Evolutionary conservation across 2,888 invertebrate genomes (phyloP).

Genomic region (Acleris laterana): DNA sequence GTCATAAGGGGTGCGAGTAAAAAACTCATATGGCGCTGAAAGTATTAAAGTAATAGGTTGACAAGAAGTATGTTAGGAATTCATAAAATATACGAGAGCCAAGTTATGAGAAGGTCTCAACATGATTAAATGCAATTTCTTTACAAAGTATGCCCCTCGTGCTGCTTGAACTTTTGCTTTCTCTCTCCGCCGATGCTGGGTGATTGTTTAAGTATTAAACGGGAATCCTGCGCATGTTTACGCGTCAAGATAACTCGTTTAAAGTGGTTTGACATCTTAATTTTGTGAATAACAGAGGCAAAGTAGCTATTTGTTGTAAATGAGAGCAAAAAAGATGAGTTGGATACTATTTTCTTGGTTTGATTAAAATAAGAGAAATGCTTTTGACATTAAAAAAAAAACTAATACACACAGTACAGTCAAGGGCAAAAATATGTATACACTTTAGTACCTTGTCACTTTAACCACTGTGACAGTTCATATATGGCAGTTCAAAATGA

Average conservation of each 20-base stretch:
- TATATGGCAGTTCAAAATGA: too few species aligned
- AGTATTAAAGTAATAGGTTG: constrained; percentile 77
- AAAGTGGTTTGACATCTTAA: too few species aligned
- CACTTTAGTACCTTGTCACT: too few species aligned
- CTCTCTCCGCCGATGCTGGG: constrained; percentile 52
- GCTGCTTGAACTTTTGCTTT: constrained; percentile 70
- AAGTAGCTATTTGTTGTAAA: too few species aligned
- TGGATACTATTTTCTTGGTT: too few species aligned
- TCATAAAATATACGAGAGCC: constrained; percentile 71
- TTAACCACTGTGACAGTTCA: too few species aligned
- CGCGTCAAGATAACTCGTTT: constrained; percentile 2
- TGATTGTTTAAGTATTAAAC: constrained; percentile 46
- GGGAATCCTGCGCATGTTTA: constrained; percentile 14
- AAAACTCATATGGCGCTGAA: constrained; percentile 55
- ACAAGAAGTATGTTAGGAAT: constrained; percentile 72
- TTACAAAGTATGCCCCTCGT: constrained; percentile 73
- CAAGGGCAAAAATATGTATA: too few species aligned
- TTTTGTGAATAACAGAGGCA: too few species aligned
- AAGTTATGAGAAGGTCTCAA: constrained; percentile 71
- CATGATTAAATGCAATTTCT: constrained; percentile 82
- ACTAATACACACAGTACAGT: too few species aligned
- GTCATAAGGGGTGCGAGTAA: constrained; percentile 61
- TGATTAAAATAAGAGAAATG: too few species aligned
- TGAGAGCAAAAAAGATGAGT: too few species aligned
- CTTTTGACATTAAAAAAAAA: too few species aligned